Conservation (phyloP, 2,113 vertebrate genomes). For the Neotoma lepida region DNA sequence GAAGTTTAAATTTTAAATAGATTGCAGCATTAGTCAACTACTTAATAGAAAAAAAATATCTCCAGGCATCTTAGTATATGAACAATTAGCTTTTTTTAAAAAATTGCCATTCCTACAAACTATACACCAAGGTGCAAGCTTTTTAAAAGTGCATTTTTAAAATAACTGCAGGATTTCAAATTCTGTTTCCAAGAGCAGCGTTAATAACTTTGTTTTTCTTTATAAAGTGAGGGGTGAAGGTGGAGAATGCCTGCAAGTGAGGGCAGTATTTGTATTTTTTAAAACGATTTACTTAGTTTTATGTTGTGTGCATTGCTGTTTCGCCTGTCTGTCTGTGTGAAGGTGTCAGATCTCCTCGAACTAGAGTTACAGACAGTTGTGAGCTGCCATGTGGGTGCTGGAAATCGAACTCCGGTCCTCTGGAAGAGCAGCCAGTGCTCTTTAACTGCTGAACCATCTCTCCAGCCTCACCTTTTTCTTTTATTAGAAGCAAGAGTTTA, state of each 20-base stretch:
- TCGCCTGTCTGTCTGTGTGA: background rate
- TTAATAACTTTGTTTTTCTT: background rate
- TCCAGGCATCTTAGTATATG: conserved; percentile 69
- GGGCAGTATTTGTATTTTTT: background rate
- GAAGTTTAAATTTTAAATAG: conserved; percentile 79
- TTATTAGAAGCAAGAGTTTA: conserved; percentile 22
- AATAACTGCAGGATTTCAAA: background rate
- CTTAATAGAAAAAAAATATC: conserved; percentile 81
- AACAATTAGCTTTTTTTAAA: conserved; percentile 48
- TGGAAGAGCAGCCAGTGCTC: background rate
- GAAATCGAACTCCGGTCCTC: background rate
- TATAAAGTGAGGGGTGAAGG: background rate
- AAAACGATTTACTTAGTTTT: background rate
- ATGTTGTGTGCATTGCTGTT: background rate
- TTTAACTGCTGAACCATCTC: background rate
- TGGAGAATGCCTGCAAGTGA: background rate
- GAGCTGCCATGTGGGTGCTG: background rate
- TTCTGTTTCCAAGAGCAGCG: conserved; percentile 41
- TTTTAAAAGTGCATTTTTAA: background rate
- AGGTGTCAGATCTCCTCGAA: no score
- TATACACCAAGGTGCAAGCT: background rate
- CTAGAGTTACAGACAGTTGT: background rate
- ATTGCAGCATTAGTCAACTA: conserved; percentile 78
- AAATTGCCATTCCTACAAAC: conserved; percentile 42
- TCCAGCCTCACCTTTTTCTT: background rate